Evolutionary conservation across 2,888 invertebrate species (phyloP).

Genomic region (Danaus chrysippus): DNA sequence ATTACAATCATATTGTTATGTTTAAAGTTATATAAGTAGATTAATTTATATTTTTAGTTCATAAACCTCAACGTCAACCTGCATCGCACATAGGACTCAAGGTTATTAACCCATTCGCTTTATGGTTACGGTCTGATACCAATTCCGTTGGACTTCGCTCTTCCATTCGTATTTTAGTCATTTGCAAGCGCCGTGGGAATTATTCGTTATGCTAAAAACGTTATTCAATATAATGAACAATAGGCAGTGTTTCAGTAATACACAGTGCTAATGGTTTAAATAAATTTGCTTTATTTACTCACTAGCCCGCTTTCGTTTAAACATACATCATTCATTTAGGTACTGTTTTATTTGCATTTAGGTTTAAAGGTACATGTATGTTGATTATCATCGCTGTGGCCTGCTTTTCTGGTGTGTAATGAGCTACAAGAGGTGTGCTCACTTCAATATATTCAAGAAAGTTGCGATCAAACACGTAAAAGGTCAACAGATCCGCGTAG

Average conservation of each 20-base stretch:
- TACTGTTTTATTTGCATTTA: conserved; percentile 1
- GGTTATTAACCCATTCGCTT: conserved; percentile 69
- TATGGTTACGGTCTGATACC: conserved; percentile 66
- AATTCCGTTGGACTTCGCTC: conserved; percentile 49
- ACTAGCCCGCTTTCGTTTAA: not conserved
- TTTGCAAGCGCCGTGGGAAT: conserved; percentile 24
- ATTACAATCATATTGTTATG: too few species aligned
- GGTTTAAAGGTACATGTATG: not conserved
- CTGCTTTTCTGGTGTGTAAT: not conserved
- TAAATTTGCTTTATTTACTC: not conserved
- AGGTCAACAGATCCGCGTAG: conserved; percentile 12
- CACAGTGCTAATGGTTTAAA: not conserved
- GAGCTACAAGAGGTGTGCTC: not conserved
- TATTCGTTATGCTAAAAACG: conserved; percentile 23
- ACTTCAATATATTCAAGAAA: conserved; percentile 3
- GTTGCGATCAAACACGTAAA: conserved; percentile 11
- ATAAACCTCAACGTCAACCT: conserved; percentile 41
- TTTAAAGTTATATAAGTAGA: not conserved
- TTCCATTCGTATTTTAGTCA: conserved; percentile 26
- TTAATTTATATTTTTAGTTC: conserved; percentile 21
- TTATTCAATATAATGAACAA: conserved; percentile 18
- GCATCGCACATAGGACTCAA: conserved; percentile 54
- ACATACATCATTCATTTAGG: not conserved
- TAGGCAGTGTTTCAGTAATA: conserved; percentile 1
- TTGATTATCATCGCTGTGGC: not conserved